A percentile compares a stretch with the other conserved stretches of the same genome.
phyloP scores from a whole-genome alignment of 1,140 invertebrate species.

The Nebria ingens region DNA sequence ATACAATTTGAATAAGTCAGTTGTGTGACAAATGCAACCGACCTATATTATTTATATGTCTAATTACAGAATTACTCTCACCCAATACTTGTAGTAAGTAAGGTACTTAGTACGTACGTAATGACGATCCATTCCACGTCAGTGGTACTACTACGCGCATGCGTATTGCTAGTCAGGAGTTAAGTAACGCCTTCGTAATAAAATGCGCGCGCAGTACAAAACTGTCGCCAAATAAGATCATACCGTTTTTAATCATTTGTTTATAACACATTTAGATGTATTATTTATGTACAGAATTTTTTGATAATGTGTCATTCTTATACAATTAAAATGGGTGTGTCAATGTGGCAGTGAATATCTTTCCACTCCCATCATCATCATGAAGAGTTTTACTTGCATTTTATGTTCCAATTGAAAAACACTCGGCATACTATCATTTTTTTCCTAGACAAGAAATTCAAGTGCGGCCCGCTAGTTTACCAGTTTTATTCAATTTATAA shows the following conservation, averaged over 20 bases:
- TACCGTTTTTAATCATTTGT: not conserved
- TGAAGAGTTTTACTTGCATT: conserved; percentile 7
- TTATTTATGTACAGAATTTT: conserved; percentile 2
- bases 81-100: conserved; percentile 2
- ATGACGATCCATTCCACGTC: not conserved
- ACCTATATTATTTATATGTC: not conserved
- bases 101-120: conserved; percentile 6
- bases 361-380: conserved; percentile 1
- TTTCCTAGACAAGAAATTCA: conserved; percentile 5
- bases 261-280: conserved; percentile 9
- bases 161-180: too few relatives aligned
- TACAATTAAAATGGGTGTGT: conserved; percentile 9
- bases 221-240: not conserved
- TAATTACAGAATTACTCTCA: conserved; percentile 3
- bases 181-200: not conserved
- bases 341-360: conserved; percentile 4
- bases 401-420: conserved; percentile 2
- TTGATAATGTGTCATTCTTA: conserved; percentile 9
- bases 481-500: too few relatives aligned
- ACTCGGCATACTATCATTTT: conserved; percentile 3
- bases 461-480: not conserved
- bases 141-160: too few relatives aligned
- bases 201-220: not conserved
- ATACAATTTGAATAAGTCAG: conserved; percentile 6
- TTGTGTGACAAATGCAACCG: conserved; percentile 8